These are phyloP conservation scores for Megaceryle alcyon DNA, from an alignment of 2,797 vertebrate species.

Conservation along the genomic window DNA sequence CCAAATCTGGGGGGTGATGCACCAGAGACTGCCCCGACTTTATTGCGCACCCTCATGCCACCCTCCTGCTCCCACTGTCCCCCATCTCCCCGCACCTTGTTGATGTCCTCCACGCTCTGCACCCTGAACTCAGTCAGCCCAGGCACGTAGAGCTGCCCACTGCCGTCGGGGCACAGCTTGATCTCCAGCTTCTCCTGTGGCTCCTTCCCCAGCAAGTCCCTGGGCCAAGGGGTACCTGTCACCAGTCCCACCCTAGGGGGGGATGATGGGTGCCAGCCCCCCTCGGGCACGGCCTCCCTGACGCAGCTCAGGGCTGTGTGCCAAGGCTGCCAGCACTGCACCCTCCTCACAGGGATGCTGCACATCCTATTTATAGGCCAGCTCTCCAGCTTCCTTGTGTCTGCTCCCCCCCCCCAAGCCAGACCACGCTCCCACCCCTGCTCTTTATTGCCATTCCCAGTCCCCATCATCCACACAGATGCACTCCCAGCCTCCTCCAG, in stretches of 20 bases:
- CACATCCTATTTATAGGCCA: not conserved
- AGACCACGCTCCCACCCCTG: accelerated
- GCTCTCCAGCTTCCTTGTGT: not conserved
- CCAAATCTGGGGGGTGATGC: accelerated
- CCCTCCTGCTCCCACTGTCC: accelerated
- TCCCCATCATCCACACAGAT: not conserved
- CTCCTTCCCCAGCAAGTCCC: constrained; percentile 90
- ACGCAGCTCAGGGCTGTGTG: accelerated
- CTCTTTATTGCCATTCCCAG: not conserved
- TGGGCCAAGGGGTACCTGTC: constrained; percentile 29
- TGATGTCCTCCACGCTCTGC: constrained; percentile 92
- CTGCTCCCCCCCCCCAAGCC: not conserved
- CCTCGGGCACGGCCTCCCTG: not conserved
- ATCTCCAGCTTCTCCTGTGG: constrained; percentile 93
- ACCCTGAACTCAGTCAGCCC: constrained; percentile 89
- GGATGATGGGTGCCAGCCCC: accelerated
- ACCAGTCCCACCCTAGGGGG: not conserved
- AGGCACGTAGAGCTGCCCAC: constrained; percentile 93
- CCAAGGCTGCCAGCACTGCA: not conserved
- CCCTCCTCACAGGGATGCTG: accelerated
- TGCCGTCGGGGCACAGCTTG: constrained; percentile 92
- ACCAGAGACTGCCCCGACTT: not conserved
- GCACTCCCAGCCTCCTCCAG: not conserved
- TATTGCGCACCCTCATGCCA: not conserved
- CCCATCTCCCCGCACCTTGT: constrained; percentile 79